Conservation (phyloP, 2,888 invertebrate genomes). For the Lepidocyrtoides sp. region DNA sequence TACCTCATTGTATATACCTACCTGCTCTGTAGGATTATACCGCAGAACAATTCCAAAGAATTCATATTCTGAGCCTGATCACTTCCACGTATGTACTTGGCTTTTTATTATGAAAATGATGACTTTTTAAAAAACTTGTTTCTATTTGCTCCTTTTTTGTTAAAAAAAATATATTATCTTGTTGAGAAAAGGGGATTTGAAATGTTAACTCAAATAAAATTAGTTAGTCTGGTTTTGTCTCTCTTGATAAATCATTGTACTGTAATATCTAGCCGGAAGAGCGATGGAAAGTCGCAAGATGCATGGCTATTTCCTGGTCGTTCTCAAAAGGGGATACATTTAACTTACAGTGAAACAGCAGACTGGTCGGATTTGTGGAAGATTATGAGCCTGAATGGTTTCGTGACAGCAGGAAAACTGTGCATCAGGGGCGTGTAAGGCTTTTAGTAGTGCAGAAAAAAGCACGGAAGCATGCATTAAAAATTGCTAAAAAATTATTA, state of each 20-base stretch:
- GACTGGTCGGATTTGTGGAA: constrained; percentile 66
- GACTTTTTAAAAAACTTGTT: too few relatives aligned
- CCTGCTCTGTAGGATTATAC: too few relatives aligned
- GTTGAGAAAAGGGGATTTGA: too few relatives aligned
- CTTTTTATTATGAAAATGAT: too few relatives aligned
- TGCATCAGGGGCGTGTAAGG: constrained; percentile 71
- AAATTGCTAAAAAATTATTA: constrained; percentile 1
- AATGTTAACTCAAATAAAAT: too few relatives aligned
- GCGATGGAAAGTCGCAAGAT: constrained; percentile 22
- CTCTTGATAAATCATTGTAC: background rate
- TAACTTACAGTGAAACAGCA: constrained; percentile 34
- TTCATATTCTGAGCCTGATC: too few relatives aligned
- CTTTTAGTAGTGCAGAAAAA: background rate
- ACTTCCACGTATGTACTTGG: too few relatives aligned
- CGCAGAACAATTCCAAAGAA: too few relatives aligned
- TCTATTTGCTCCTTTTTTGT: too few relatives aligned
- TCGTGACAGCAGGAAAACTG: constrained; percentile 45
- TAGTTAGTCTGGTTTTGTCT: background rate
- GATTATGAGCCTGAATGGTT: constrained; percentile 32
- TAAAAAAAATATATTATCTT: too few relatives aligned
- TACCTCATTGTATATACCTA: too few relatives aligned
- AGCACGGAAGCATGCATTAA: background rate
- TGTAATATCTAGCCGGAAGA: background rate
- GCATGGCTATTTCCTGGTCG: constrained; percentile 60
- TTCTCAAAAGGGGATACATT: constrained; percentile 28